These are phyloP conservation scores for Delphinapterus leucas DNA, from an alignment of 2,113 vertebrate genomes.

Conservation along the genomic window DNA sequence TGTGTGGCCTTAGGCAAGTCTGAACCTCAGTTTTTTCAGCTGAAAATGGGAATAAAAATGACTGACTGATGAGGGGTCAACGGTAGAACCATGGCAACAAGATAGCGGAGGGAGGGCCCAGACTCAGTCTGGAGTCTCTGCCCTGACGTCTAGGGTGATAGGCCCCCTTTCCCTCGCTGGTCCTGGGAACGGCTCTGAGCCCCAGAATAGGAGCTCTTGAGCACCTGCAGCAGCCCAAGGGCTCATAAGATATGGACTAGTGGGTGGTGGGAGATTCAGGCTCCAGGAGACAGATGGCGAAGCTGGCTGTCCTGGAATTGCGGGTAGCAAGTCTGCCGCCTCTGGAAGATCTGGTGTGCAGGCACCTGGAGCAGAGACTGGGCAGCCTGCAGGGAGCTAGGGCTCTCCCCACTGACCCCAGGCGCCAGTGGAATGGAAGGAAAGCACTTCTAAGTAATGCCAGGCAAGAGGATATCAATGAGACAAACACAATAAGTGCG, in stretches of 20 bases:
- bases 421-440: not conserved
- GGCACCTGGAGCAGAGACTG: not conserved
- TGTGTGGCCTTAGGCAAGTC: not conserved
- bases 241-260: not conserved
- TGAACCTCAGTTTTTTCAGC: not conserved
- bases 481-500: not conserved
- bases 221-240: not conserved
- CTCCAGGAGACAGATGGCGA: not conserved
- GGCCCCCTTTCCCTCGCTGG: not conserved
- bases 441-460: not conserved
- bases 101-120: not conserved
- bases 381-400: not conserved
- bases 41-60: not conserved
- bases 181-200: not conserved
- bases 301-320: not conserved
- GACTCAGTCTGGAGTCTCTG: not conserved
- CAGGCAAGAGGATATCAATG: conserved; percentile 38
- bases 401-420: not conserved
- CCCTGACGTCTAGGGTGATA: not conserved
- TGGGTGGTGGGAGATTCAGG: not conserved
- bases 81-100: not conserved
- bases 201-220: not conserved
- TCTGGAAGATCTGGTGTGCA: not conserved
- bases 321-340: not conserved
- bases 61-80: not conserved